Conservation (phyloP, 1,140 invertebrate genomes). For the Zophobas atratus region DNA sequence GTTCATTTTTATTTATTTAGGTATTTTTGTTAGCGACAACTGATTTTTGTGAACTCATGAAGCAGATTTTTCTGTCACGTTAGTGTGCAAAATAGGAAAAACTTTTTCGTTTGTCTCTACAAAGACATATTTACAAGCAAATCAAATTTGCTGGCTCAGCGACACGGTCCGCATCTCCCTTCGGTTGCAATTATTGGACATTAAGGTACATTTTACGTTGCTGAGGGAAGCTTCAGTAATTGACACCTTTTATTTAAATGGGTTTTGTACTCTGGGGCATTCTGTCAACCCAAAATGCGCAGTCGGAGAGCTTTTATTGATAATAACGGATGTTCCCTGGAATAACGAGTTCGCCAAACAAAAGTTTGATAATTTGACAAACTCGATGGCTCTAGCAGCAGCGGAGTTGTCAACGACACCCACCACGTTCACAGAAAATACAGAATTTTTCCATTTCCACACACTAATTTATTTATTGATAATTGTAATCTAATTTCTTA, state of each 20-base stretch:
- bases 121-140: background rate
- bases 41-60: no score
- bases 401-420: conserved; percentile 2
- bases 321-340: background rate
- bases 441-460: no score
- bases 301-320: conserved; percentile 1
- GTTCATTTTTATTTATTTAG: no score
- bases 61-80: no score
- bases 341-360: conserved; percentile 9
- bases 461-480: no score
- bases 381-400: background rate
- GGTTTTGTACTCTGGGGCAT: conserved; percentile 3
- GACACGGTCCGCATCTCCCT: background rate
- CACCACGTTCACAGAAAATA: background rate
- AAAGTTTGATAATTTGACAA: conserved; percentile 15
- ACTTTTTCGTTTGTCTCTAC: background rate
- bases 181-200: background rate
- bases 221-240: conserved; percentile 10
- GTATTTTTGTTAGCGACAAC: no score
- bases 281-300: background rate
- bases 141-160: background rate
- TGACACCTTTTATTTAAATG: conserved; percentile 29
- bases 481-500: no score
- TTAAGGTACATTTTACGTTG: background rate
- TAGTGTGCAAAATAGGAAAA: background rate